Evolutionary conservation across 2,113 vertebrate genomes (phyloP).

Genomic region (Hassar affinis): DNA sequence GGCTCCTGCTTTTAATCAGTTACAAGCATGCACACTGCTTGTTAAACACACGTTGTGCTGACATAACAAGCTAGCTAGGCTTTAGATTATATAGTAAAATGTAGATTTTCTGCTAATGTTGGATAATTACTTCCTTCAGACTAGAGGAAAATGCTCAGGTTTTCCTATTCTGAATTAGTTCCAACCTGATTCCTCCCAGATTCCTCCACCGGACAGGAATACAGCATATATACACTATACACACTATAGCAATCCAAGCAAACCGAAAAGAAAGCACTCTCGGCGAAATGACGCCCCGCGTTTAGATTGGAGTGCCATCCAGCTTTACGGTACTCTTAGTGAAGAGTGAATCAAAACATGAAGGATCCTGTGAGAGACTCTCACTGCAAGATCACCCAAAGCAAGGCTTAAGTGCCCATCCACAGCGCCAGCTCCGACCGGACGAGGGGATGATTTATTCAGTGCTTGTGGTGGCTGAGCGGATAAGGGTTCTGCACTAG

Average conservation of each 20-base stretch:
- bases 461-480: neutral
- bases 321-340: neutral
- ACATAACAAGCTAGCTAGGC: too few species aligned
- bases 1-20: too few species aligned
- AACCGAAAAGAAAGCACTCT: neutral
- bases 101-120: too few species aligned
- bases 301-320: neutral
- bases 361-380: neutral
- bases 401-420: neutral
- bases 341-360: slow-evolving; percentile 1
- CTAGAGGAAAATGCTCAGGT: too few species aligned
- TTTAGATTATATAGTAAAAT: too few species aligned
- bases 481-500: neutral
- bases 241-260: neutral
- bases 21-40: too few species aligned
- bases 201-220: neutral
- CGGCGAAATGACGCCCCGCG: neutral
- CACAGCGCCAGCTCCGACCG: too few species aligned
- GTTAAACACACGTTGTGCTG: too few species aligned
- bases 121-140: too few species aligned
- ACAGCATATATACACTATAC: neutral
- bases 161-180: too few species aligned
- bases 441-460: neutral
- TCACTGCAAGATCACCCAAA: neutral
- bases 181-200: too few species aligned